Conservation (phyloP, 2,113 vertebrate genomes). For the Aleadryas rufinucha region DNA sequence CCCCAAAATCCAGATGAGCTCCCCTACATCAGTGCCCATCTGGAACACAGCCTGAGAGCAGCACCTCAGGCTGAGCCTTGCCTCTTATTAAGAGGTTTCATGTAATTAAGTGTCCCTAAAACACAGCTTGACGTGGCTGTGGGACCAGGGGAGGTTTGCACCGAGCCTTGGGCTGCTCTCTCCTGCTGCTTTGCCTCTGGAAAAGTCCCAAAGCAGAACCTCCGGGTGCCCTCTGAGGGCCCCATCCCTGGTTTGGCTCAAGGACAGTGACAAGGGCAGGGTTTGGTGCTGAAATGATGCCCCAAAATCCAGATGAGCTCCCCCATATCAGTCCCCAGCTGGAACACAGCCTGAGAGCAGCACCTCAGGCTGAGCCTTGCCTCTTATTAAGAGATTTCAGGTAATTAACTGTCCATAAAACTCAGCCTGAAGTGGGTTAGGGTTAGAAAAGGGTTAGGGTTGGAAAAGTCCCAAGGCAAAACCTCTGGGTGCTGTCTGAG, state of each 20-base stretch:
- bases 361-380: no score
- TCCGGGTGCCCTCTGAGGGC: background rate
- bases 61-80: no score
- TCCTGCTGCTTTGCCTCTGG: no score
- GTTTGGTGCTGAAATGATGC: background rate
- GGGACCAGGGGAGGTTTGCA: background rate
- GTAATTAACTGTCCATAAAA: no score
- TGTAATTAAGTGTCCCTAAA: no score
- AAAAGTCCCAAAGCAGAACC: no score
- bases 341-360: background rate
- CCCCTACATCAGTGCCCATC: background rate
- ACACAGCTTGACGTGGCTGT: background rate
- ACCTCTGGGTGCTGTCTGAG: no score
- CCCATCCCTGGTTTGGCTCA: fast-evolving
- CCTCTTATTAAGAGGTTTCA: no score
- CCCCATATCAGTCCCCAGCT: background rate
- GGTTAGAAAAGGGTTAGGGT: no score
- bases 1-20: background rate
- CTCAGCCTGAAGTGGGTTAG: no score
- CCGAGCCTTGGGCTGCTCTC: background rate
- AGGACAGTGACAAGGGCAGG: background rate
- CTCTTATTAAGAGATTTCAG: no score
- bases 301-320: background rate
- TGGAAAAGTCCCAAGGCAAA: background rate
- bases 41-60: background rate